These are phyloP conservation scores for Diaphora mendica DNA, from an alignment of 2,888 invertebrate genomes.

Conservation along the genomic window DNA sequence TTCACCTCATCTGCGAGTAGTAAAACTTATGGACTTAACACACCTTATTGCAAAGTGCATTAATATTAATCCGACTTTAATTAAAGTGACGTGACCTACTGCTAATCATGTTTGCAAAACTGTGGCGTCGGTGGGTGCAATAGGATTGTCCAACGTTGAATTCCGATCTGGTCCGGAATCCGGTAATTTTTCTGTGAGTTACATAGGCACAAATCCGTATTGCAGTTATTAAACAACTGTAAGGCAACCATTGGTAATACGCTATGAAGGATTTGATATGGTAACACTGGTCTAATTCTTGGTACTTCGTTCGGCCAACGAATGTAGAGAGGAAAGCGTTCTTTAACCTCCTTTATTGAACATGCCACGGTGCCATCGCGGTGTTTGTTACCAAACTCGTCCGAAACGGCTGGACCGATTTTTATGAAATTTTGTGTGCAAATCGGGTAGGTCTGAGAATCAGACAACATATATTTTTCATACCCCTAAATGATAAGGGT, in stretches of 20 bases:
- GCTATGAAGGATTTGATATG: slow-evolving; percentile 64
- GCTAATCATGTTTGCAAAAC: background rate
- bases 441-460: too few species aligned
- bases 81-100: background rate
- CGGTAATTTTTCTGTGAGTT: background rate
- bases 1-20: background rate
- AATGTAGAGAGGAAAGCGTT: slow-evolving; percentile 29
- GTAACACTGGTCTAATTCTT: slow-evolving; percentile 59
- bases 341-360: background rate
- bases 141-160: background rate
- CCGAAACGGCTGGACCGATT: too few species aligned
- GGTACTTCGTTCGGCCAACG: slow-evolving; percentile 44
- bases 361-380: too few species aligned
- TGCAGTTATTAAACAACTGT: slow-evolving; percentile 56
- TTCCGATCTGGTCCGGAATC: background rate
- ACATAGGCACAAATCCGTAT: slow-evolving; percentile 20
- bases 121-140: background rate
- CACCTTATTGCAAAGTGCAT: background rate
- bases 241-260: slow-evolving; percentile 80
- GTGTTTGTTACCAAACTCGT: too few species aligned
- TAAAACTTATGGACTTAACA: background rate
- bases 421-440: too few species aligned
- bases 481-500: too few species aligned
- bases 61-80: background rate
- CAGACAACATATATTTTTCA: too few species aligned